Base-by-base conservation (phyloP, 2,888 invertebrate genomes). In the Pilophorus perplexus region DNA sequence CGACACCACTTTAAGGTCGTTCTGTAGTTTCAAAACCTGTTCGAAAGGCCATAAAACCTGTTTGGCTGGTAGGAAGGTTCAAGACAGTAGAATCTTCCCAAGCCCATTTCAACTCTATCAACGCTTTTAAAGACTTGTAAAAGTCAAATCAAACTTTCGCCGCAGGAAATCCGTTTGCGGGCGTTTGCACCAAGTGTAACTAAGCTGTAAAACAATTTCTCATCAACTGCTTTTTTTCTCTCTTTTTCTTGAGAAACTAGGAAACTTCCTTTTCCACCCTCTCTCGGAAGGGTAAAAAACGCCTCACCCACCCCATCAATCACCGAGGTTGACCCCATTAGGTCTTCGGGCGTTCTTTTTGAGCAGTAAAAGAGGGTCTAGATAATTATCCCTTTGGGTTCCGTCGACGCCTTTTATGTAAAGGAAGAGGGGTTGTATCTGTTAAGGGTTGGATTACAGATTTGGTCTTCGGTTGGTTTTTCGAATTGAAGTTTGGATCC, bases 311-410 rank as follows among this genome's bases (percentile, higher is more conserved):
- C 37, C n/a, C 16, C 55, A 55, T 55, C 38, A 55, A 55, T 55
- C 55, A 55, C 38, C 38, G 14, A 16, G 10, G 22, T 37, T 38
- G 55, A 55, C 55, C 55, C 55, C 55, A 55, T 55, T 55, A 37
- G 55, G n/a, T 22, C 50, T 38, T 55, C 40, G 25, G 40, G 22
- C 55, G 20, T 42, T 23, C 55, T 25, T 38, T 8, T 37, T 16
- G 16, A 3, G 50, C 25, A 16, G 25, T 16, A 52, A 52, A 52
- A n/a, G 16, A 14, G 42, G n/a, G 5, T 6, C 42, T 42, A 10
- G 52, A 52, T 28, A 52, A 48, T 28, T 52, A 25, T 22, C 50
- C 33, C 12, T 33, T 12, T 8, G 6, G 33, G 33, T 12, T 12
- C 33, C 33, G 6, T 33, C 12, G 12, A 33, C 33, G 33, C 33